Evolutionary conservation across 2,797 vertebrate genomes (phyloP).

Genomic region (Semotilus atromaculatus): DNA sequence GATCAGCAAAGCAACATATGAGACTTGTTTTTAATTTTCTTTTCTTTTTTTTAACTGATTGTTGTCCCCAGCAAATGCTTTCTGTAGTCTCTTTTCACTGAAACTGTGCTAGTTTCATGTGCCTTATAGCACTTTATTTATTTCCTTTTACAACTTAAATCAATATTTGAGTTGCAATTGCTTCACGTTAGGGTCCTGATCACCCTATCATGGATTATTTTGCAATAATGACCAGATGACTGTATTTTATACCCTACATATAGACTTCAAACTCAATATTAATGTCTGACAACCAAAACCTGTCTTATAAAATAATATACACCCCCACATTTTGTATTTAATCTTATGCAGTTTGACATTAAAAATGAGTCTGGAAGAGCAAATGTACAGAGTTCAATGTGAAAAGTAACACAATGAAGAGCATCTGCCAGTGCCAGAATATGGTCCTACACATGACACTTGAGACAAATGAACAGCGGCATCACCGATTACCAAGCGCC

Average conservation of each 20-base stretch:
- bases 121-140: background rate
- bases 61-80: background rate
- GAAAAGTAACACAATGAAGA: conserved; percentile 33
- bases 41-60: background rate
- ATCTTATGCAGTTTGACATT: background rate
- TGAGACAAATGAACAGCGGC: conserved; percentile 63
- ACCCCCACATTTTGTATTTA: background rate
- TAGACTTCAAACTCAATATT: background rate
- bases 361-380: background rate
- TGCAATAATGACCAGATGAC: background rate
- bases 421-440: conserved; percentile 46
- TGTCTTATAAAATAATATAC: background rate
- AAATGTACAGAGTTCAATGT: conserved; percentile 35
- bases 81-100: background rate
- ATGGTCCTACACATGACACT: conserved; percentile 44
- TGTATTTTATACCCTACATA: background rate
- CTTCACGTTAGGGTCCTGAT: background rate
- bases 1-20: background rate
- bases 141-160: background rate
- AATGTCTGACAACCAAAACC: background rate
- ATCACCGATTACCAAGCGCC: conserved; percentile 70
- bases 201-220: background rate
- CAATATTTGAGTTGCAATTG: background rate
- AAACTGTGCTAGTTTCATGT: background rate
- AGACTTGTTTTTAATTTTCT: background rate